Evolutionary conservation across 2,888 invertebrate genomes (phyloP).

Genomic region (Lasius platythorax): DNA sequence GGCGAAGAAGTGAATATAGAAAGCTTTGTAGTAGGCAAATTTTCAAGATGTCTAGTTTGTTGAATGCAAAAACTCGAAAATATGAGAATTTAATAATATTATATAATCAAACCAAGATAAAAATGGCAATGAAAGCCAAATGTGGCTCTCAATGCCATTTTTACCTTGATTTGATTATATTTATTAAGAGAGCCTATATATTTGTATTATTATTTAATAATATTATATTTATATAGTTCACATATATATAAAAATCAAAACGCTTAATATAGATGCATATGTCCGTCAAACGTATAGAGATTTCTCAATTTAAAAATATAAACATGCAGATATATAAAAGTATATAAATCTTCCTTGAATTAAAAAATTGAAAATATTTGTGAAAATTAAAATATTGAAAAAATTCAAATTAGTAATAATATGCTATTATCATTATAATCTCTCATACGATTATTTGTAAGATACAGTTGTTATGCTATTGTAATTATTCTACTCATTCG

Average conservation of each 20-base stretch:
- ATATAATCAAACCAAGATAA: no score
- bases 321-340: neutral
- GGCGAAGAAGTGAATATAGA: neutral
- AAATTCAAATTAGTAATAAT: neutral
- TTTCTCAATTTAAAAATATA: neutral
- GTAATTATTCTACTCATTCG: constrained; percentile 5
- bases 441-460: neutral
- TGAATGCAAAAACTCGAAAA: neutral
- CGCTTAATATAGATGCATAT: no score
- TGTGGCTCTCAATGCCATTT: no score
- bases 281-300: neutral
- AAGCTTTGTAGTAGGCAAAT: constrained; percentile 3
- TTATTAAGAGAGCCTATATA: no score
- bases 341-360: neutral
- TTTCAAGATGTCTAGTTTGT: neutral
- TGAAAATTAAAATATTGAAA: neutral
- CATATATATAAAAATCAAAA: neutral
- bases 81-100: neutral
- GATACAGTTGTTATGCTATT: neutral
- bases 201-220: neutral
- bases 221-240: neutral
- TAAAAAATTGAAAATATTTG: neutral
- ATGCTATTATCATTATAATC: neutral
- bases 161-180: no score
- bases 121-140: no score